Evolutionary conservation across 1,140 invertebrate genomes (phyloP).

Genomic region (Tetragonula clypearis): DNA sequence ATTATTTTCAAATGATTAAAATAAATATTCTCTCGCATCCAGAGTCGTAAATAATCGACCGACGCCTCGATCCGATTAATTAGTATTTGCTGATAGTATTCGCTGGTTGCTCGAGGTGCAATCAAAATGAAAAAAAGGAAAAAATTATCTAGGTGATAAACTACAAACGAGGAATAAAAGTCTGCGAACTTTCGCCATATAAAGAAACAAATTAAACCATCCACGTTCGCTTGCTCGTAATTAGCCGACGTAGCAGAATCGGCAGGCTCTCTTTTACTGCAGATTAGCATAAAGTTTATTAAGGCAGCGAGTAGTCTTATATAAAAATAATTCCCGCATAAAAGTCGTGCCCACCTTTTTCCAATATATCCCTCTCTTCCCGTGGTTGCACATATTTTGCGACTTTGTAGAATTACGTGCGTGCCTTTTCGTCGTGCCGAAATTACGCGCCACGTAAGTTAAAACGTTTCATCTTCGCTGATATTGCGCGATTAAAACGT

Average conservation of each 20-base stretch:
- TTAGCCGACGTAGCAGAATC: conserved; percentile 17
- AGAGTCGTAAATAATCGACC: not conserved
- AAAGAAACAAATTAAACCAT: conserved; percentile 2
- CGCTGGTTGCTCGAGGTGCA: not conserved
- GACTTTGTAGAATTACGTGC: not conserved
- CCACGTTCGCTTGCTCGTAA: conserved; percentile 14
- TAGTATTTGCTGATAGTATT: not conserved
- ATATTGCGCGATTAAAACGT: too few relatives aligned
- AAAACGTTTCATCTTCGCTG: too few relatives aligned
- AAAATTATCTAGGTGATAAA: too few relatives aligned
- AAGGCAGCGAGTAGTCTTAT: not conserved
- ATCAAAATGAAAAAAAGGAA: not conserved
- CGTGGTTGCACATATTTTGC: not conserved
- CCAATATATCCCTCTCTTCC: not conserved
- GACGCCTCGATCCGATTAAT: not conserved
- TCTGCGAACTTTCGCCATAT: not conserved
- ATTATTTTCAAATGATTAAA: too few relatives aligned
- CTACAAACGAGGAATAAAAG: not conserved
- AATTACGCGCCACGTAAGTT: too few relatives aligned
- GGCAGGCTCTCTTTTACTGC: not conserved
- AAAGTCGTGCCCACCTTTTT: not conserved
- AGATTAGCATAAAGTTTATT: conserved; percentile 30
- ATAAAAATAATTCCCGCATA: conserved; percentile 12
- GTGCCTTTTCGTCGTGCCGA: not conserved
- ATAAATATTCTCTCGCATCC: not conserved